Percentiles rank a stretch among this genome's conserved stretches.
phyloP scores from a whole-genome alignment of 2,797 vertebrate species.

The Poecilia picta region DNA sequence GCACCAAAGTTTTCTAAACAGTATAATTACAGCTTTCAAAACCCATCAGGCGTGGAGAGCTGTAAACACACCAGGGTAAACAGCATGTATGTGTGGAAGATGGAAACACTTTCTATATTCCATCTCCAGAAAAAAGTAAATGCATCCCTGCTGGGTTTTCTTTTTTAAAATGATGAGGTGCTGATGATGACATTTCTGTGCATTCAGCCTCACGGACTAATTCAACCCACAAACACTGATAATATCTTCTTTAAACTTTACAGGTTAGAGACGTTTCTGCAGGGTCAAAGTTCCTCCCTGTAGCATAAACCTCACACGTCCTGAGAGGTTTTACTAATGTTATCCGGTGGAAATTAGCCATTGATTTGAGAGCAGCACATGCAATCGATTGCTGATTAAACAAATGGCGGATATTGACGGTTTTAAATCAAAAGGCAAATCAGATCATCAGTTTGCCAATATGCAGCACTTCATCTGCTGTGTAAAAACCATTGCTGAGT shows the following conservation, averaged over 20 bases:
- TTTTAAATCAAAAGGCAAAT: constrained; percentile 74
- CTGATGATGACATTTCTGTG: background rate
- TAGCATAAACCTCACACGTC: constrained; percentile 53
- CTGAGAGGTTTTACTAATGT: constrained; percentile 71
- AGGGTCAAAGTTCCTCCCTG: constrained; percentile 47
- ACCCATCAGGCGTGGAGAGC: constrained; percentile 28
- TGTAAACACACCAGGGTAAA: constrained; percentile 47
- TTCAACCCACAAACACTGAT: background rate
- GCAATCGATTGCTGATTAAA: constrained; percentile 72
- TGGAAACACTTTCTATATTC: constrained; percentile 27
- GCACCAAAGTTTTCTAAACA: constrained; percentile 44
- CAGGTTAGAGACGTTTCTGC: constrained; percentile 34
- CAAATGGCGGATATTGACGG: constrained; percentile 67
- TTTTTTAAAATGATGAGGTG: background rate
- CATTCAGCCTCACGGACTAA: constrained; percentile 19
- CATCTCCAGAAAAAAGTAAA: background rate
- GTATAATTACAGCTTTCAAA: constrained; percentile 54
- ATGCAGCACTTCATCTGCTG: constrained; percentile 27
- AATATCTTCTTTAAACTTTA: constrained; percentile 29
- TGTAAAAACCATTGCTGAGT: background rate
- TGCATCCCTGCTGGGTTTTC: background rate
- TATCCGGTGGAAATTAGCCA: constrained; percentile 74
- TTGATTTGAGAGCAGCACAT: constrained; percentile 71
- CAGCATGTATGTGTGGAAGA: constrained; percentile 10
- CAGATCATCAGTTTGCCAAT: constrained; percentile 57